Conservation (phyloP, 1,140 invertebrate genomes). For the Cyclargus thomasi region DNA sequence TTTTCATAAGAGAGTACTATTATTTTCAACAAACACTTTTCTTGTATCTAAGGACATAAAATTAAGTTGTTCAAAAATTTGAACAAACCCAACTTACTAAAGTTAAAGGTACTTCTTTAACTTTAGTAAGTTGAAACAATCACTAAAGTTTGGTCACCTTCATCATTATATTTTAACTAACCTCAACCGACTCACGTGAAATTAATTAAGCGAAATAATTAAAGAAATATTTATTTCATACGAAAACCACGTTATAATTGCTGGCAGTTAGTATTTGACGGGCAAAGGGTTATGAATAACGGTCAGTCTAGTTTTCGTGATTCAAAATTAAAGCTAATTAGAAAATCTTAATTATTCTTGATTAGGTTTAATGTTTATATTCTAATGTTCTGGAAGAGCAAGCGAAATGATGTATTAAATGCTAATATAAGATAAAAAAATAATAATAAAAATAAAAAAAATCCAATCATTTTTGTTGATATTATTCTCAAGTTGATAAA, state of each 20-base stretch:
- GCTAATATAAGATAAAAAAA: no score
- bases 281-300: constrained; percentile 4
- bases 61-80: no score
- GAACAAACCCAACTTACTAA: no score
- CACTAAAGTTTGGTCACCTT: background rate
- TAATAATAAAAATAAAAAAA: no score
- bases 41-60: no score
- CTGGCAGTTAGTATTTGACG: background rate
- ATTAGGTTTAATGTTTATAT: constrained; percentile 11
- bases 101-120: no score
- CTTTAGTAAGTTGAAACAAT: no score
- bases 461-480: no score
- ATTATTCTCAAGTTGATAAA: no score
- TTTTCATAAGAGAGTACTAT: no score
- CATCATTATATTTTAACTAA: background rate
- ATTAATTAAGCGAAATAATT: constrained; percentile 9
- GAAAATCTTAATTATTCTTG: constrained; percentile 11
- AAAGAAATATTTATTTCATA: constrained; percentile 4
- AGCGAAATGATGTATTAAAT: background rate
- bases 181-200: background rate
- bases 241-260: background rate
- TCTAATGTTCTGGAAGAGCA: constrained; percentile 27
- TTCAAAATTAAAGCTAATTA: constrained; percentile 11
- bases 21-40: no score
- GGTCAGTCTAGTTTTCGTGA: constrained; percentile 1